These are phyloP conservation scores for Vandiemenella viatica DNA, from an alignment of 2,888 invertebrate species.

Conservation along the genomic window DNA sequence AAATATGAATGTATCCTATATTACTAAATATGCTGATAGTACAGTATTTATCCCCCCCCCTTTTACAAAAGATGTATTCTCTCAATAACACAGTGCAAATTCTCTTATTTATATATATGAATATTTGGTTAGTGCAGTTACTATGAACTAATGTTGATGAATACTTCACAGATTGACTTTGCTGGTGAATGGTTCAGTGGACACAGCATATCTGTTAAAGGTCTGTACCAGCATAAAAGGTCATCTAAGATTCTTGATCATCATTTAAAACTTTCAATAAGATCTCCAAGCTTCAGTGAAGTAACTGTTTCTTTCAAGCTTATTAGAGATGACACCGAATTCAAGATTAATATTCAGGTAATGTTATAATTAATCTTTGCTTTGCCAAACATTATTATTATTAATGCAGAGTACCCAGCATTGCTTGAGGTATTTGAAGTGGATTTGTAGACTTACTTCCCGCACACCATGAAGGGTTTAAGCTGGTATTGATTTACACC, in stretches of 20 bases:
- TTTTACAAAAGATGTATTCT: too few species aligned
- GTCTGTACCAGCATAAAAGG: conserved; percentile 60
- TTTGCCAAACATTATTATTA: background rate
- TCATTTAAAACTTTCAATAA: conserved; percentile 50
- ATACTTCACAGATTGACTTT: conserved; percentile 42
- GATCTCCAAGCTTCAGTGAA: conserved; percentile 56
- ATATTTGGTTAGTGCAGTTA: too few species aligned
- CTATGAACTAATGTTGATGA: conserved; percentile 11
- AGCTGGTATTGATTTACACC: too few species aligned
- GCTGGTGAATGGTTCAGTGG: conserved; percentile 70
- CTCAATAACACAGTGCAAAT: too few species aligned
- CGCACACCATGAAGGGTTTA: too few species aligned
- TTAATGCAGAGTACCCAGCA: too few species aligned
- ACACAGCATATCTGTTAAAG: conserved; percentile 50
- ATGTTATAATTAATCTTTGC: conserved; percentile 21
- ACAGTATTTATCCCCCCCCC: too few species aligned
- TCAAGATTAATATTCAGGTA: conserved; percentile 52
- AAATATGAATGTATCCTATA: too few species aligned
- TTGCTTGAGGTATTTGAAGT: too few species aligned
- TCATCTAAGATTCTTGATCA: conserved; percentile 46
- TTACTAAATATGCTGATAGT: too few species aligned
- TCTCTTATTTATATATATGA: too few species aligned
- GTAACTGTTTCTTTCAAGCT: conserved; percentile 48
- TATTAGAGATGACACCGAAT: conserved; percentile 49
- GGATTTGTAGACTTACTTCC: too few species aligned